Evolutionary conservation across 2,888 invertebrate genomes (phyloP).

Genomic region (Tipula helvola): DNA sequence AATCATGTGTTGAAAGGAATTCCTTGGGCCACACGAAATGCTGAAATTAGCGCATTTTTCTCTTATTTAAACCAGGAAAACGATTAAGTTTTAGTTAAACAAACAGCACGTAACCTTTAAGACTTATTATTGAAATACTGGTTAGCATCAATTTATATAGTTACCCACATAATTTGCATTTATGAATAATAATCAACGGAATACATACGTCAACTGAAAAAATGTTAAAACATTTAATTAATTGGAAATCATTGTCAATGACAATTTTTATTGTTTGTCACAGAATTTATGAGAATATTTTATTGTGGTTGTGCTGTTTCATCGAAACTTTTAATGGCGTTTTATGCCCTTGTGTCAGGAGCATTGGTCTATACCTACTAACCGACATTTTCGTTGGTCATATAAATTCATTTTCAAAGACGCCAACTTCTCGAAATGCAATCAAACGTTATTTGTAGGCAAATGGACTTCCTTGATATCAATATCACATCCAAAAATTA

Average conservation of each 20-base stretch:
- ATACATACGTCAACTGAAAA: background rate
- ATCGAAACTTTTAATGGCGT: background rate
- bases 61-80: too few species aligned
- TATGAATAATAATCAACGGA: background rate
- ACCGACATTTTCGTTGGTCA: background rate
- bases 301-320: background rate
- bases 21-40: too few species aligned
- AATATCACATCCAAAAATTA: background rate
- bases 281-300: background rate
- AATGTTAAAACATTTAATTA: background rate
- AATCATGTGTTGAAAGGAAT: too few species aligned
- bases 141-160: too few species aligned
- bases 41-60: too few species aligned
- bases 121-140: too few species aligned
- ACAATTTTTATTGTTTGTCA: background rate
- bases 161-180: background rate
- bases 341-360: background rate
- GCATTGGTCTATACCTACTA: background rate
- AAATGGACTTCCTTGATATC: background rate
- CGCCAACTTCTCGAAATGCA: background rate
- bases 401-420: background rate
- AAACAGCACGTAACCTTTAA: too few species aligned
- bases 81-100: too few species aligned
- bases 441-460: background rate
- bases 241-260: background rate